These are phyloP conservation scores for Gymnobelideus leadbeateri DNA, from an alignment of 2,113 vertebrate species.

Conservation along the genomic window DNA sequence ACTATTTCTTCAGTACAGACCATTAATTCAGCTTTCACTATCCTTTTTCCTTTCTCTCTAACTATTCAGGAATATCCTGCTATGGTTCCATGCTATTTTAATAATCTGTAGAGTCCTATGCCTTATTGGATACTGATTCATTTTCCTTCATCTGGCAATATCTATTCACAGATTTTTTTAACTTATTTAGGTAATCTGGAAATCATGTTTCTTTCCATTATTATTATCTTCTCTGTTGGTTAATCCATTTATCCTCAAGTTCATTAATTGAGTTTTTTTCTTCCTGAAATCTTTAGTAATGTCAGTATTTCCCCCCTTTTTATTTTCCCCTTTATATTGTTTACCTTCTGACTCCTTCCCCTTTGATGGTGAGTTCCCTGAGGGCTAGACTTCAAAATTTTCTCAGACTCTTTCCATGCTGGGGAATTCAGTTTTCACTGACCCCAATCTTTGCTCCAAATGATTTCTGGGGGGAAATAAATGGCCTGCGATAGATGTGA, in stretches of 20 bases:
- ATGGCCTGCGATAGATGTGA: neutral
- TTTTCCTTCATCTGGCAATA: neutral
- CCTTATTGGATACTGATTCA: neutral
- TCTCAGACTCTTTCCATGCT: neutral
- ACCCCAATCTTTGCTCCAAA: neutral
- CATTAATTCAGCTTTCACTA: neutral
- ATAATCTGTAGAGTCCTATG: neutral
- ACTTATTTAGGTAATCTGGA: neutral
- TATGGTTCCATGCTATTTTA: neutral
- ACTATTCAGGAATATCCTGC: neutral
- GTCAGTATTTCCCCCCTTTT: neutral
- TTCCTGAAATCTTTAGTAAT: neutral
- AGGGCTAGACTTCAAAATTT: neutral
- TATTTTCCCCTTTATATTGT: neutral
- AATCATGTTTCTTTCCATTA: neutral
- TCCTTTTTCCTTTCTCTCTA: neutral
- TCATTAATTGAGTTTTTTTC: neutral
- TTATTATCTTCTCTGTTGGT: neutral
- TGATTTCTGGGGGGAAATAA: neutral
- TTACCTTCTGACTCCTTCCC: neutral
- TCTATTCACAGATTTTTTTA: neutral
- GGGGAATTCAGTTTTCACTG: neutral
- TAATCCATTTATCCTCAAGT: neutral
- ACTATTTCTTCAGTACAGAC: neutral
- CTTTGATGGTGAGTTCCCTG: neutral